These are phyloP conservation scores for Acrocera orbiculus DNA, from an alignment of 2,888 invertebrate genomes.

Conservation along the genomic window DNA sequence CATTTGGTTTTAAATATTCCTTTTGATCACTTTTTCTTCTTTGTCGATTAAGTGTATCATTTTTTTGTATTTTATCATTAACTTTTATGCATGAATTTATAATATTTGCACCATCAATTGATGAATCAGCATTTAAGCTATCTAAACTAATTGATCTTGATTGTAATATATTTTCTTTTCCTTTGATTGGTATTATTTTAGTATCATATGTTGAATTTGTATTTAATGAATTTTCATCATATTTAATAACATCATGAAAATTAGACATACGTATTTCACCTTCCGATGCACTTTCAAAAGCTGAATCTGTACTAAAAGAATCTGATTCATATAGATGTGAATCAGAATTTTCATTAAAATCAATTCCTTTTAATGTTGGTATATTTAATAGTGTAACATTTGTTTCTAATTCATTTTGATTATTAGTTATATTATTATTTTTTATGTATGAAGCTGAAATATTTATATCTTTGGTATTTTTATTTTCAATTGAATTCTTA, in stretches of 20 bases:
- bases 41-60: conserved; percentile 29
- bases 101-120: not conserved
- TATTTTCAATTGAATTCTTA: no score
- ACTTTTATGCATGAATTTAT: conserved; percentile 14
- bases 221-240: conserved; percentile 22
- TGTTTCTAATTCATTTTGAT: no score
- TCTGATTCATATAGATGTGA: conserved; percentile 20
- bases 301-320: conserved; percentile 28
- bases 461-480: no score
- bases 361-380: no score
- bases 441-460: no score
- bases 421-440: no score
- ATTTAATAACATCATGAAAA: no score
- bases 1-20: conserved; percentile 17
- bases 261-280: conserved; percentile 25
- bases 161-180: no score
- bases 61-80: conserved; percentile 28
- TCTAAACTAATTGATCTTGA: conserved; percentile 31
- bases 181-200: no score
- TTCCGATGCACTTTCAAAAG: conserved; percentile 29
- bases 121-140: conserved; percentile 25
- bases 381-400: no score
- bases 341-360: not conserved
- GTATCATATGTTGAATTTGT: no score
- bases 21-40: conserved; percentile 16